phyloP scores from a whole-genome alignment of 2,113 vertebrate genomes.

The Cyprinus carpio region DNA sequence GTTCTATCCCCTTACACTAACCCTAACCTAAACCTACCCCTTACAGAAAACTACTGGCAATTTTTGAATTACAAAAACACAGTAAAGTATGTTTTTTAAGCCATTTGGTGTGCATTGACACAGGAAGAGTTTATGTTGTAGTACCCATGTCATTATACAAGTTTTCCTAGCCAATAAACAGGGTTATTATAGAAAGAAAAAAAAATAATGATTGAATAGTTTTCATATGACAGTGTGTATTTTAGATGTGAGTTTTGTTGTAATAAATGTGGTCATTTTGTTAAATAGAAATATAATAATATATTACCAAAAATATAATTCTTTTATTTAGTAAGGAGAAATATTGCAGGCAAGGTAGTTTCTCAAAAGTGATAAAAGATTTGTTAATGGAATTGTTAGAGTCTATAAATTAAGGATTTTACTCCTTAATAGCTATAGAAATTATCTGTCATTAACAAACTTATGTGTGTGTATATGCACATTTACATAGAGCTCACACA shows the following conservation, averaged over 20 bases:
- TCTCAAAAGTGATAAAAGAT: not conserved
- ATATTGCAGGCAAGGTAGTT: not conserved
- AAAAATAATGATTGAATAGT: not conserved
- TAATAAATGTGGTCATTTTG: not conserved
- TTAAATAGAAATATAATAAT: not conserved
- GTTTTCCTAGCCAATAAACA: not conserved
- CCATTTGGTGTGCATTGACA: too few species aligned
- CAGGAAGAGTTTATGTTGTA: too few species aligned
- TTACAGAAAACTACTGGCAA: not conserved
- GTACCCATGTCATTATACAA: too few species aligned
- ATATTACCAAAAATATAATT: not conserved
- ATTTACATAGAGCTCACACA: constrained; percentile 7
- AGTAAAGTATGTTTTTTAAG: too few species aligned
- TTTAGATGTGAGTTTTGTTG: not conserved
- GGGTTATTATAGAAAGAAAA: not conserved
- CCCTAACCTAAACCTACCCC: too few species aligned
- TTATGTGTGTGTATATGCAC: not conserved
- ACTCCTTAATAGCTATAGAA: not conserved
- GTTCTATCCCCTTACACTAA: too few species aligned
- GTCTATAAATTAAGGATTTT: not conserved
- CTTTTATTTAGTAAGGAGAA: not conserved
- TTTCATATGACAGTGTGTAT: not conserved
- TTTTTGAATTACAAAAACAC: too few species aligned
- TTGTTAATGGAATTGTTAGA: not conserved
- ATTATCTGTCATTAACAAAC: not conserved